A percentile compares a stretch with the other conserved stretches of the same genome.
Evolutionary conservation across 2,888 invertebrate species (phyloP).

Genomic region (Eristalis pertinax): DNA sequence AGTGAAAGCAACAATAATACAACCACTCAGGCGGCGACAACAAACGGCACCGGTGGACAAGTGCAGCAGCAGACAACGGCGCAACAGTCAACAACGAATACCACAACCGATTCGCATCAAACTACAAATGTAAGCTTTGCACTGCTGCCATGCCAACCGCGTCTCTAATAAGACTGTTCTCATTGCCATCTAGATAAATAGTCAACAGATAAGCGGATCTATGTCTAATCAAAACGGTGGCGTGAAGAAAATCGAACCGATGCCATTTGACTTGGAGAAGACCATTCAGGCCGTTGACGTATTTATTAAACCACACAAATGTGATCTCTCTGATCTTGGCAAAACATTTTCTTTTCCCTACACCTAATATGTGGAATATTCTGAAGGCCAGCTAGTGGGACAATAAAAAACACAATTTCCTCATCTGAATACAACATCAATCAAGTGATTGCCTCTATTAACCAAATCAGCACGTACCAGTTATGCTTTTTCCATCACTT

Average conservation of each 20-base stretch:
- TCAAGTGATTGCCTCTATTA: no score
- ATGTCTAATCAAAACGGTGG: slow-evolving; percentile 75
- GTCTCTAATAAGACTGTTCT: slow-evolving; percentile 49
- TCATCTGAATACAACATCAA: no score
- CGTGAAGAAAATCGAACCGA: slow-evolving; percentile 76
- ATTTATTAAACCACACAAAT: slow-evolving; percentile 66
- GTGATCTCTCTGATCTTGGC: neutral
- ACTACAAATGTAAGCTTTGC: slow-evolving; percentile 75
- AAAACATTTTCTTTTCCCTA: no score
- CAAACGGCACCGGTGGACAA: slow-evolving; percentile 72
- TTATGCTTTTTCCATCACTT: no score
- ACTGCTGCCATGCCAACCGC: rapidly evolving
- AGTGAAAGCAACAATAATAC: slow-evolving; percentile 75
- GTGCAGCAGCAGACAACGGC: slow-evolving; percentile 68
- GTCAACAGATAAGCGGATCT: slow-evolving; percentile 70
- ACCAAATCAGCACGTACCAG: no score
- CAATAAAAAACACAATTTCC: no score
- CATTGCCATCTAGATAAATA: slow-evolving; percentile 68
- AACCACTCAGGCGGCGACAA: slow-evolving; percentile 74
- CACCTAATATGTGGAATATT: no score
- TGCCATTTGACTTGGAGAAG: slow-evolving; percentile 79
- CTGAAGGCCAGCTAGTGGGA: no score
- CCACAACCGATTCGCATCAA: slow-evolving; percentile 79
- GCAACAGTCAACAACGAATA: slow-evolving; percentile 76
- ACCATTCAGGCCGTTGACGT: slow-evolving; percentile 79